phyloP scores from a whole-genome alignment of 2,113 vertebrate species.

The Thamnophis sirtalis region DNA sequence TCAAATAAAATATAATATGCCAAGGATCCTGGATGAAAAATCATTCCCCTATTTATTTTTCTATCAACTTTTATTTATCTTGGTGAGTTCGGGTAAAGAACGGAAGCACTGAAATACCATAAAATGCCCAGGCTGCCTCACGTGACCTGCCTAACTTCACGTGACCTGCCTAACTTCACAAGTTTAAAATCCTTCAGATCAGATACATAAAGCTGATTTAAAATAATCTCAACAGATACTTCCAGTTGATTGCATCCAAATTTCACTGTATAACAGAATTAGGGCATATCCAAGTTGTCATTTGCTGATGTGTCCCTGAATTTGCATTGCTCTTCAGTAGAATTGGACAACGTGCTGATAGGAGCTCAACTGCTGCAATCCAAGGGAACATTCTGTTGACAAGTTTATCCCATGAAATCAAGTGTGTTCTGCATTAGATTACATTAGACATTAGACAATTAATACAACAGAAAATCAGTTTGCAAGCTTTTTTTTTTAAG shows the following conservation, averaged over 20 bases:
- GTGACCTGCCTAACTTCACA: slow-evolving; percentile 11
- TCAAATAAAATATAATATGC: slow-evolving; percentile 3
- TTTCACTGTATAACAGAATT: not conserved
- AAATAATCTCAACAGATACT: not conserved
- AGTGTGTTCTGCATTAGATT: not conserved
- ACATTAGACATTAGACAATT: not conserved
- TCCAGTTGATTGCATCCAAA: not conserved
- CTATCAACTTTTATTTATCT: slow-evolving; percentile 41
- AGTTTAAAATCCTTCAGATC: slow-evolving; percentile 45
- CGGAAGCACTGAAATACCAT: slow-evolving; percentile 53
- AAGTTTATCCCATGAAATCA: too few relatives aligned
- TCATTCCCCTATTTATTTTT: slow-evolving; percentile 30
- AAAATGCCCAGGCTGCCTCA: slow-evolving; percentile 44
- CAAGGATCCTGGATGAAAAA: not conserved
- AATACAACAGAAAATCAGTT: not conserved
- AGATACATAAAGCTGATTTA: slow-evolving; percentile 33
- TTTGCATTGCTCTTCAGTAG: not conserved
- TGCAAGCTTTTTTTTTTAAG: not conserved
- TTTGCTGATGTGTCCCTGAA: not conserved
- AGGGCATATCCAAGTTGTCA: not conserved
- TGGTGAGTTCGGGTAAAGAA: slow-evolving; percentile 32
- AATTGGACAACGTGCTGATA: not conserved
- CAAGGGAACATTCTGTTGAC: not conserved
- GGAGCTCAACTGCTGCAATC: not conserved
- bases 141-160: slow-evolving; percentile 2